Conservation (phyloP, 2,888 invertebrate species). For the Morpho achilles region DNA sequence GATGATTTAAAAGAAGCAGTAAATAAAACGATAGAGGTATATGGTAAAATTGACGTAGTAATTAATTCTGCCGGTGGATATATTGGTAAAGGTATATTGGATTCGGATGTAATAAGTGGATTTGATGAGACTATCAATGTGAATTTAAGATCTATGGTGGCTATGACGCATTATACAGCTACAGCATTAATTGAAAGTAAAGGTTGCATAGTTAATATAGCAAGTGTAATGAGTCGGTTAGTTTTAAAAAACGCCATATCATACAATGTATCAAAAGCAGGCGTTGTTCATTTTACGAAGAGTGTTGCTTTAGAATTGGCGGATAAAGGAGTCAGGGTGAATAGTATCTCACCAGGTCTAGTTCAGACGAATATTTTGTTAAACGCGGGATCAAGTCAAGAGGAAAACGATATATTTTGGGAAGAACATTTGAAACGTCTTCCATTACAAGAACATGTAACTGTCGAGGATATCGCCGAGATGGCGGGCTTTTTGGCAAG, state of each 20-base stretch:
- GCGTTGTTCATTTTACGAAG: conserved; percentile 85
- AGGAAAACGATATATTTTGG: conserved; percentile 29
- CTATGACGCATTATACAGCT: conserved; percentile 34
- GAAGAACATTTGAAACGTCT: conserved; percentile 8
- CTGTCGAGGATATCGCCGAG: conserved; percentile 41
- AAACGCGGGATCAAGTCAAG: conserved; percentile 25
- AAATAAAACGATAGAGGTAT: conserved; percentile 32
- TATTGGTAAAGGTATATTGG: conserved; percentile 33
- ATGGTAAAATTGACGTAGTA: conserved; percentile 40
- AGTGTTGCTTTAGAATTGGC: conserved; percentile 83
- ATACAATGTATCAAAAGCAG: conserved; percentile 85
- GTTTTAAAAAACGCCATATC: conserved; percentile 22
- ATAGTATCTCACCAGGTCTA: conserved; percentile 85
- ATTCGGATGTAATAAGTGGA: conserved; percentile 32
- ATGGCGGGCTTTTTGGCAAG: conserved; percentile 41
- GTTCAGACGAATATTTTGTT: conserved; percentile 55
- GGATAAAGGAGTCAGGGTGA: conserved; percentile 80
- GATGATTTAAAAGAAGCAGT: conserved; percentile 35
- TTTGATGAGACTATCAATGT: conserved; percentile 37
- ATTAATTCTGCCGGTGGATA: conserved; percentile 38
- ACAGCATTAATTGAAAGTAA: conserved; percentile 34
- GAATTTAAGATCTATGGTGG: conserved; percentile 41
- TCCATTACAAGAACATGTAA: conserved; percentile 32
- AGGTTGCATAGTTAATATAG: conserved; percentile 44
- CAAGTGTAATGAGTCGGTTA: conserved; percentile 30